Evolutionary conservation across 1,140 invertebrate species (phyloP).

Genomic region (Bombus soroeensis): DNA sequence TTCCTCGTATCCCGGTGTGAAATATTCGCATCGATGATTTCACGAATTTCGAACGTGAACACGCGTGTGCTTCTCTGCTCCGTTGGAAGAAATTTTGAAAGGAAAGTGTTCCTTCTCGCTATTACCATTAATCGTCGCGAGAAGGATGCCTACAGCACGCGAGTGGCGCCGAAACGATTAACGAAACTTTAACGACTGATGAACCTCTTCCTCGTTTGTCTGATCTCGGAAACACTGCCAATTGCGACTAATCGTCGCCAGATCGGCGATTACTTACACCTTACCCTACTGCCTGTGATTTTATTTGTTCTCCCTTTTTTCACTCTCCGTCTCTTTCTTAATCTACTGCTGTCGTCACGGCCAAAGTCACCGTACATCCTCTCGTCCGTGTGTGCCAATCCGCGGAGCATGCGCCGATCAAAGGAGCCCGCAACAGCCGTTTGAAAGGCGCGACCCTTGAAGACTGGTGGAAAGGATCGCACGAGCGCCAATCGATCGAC

Average conservation of each 20-base stretch:
- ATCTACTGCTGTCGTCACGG: slow-evolving; percentile 33
- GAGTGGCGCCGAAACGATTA: background rate
- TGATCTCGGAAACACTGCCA: slow-evolving; percentile 59
- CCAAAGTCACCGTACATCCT: slow-evolving; percentile 52
- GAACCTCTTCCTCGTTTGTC: background rate
- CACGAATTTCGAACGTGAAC: background rate
- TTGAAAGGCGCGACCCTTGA: slow-evolving; percentile 42
- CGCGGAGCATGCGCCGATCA: slow-evolving; percentile 24
- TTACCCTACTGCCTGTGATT: background rate
- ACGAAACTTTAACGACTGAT: background rate
- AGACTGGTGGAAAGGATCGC: background rate
- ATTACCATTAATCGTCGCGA: too few relatives aligned
- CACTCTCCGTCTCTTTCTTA: background rate
- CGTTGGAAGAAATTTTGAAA: background rate
- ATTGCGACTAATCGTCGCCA: slow-evolving; percentile 9
- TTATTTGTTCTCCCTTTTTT: background rate
- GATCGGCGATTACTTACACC: background rate
- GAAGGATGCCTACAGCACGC: background rate
- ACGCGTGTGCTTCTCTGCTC: background rate
- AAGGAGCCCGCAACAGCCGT: slow-evolving; percentile 8
- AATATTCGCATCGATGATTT: slow-evolving; percentile 1
- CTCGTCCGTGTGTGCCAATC: slow-evolving; percentile 10
- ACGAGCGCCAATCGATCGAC: background rate
- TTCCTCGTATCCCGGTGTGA: background rate
- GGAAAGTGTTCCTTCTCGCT: background rate